Evolutionary conservation across 2,113 vertebrate species (phyloP).

Genomic region (Brachirus orientalis): DNA sequence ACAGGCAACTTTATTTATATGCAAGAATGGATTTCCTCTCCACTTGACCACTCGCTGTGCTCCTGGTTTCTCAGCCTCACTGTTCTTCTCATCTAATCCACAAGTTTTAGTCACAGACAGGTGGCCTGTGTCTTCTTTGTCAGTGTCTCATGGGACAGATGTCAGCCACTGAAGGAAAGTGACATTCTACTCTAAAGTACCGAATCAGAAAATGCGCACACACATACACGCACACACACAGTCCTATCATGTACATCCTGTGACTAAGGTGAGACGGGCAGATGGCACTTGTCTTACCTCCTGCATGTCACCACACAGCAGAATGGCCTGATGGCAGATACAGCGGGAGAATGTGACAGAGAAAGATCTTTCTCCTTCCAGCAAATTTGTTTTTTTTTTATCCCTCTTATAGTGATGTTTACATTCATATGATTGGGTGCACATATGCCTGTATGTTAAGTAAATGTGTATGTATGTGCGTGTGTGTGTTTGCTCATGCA

Average conservation of each 20-base stretch:
- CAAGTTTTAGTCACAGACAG: constrained; percentile 47
- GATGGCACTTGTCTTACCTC: constrained; percentile 29
- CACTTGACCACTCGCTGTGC: constrained; percentile 48
- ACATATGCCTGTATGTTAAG: constrained; percentile 1
- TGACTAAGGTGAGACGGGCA: constrained; percentile 31
- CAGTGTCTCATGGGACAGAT: constrained; percentile 67
- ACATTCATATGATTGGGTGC: constrained; percentile 5
- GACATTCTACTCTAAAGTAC: constrained; percentile 79
- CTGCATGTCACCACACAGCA: constrained; percentile 18
- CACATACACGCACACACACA: constrained; percentile 29
- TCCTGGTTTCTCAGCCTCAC: constrained; percentile 44
- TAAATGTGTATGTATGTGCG: constrained; percentile 30
- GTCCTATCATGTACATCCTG: constrained; percentile 26
- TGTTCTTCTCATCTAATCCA: constrained; percentile 35
- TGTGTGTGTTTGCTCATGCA: constrained; percentile 55
- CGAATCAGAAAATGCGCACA: constrained; percentile 49
- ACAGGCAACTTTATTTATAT: constrained; percentile 61
- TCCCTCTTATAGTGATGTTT: neutral
- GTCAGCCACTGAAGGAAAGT: constrained; percentile 71
- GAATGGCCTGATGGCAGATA: constrained; percentile 3
- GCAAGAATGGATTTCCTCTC: constrained; percentile 58
- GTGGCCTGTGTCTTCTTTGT: constrained; percentile 19
- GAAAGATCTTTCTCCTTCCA: constrained; percentile 18
- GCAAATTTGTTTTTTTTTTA: too few species aligned
- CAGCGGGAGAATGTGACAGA: constrained; percentile 38